Evolutionary conservation across 2,113 vertebrate genomes (phyloP), one percentile per base, ranked within the genome.

Genomic region (Tragelaphus scriptus): DNA sequence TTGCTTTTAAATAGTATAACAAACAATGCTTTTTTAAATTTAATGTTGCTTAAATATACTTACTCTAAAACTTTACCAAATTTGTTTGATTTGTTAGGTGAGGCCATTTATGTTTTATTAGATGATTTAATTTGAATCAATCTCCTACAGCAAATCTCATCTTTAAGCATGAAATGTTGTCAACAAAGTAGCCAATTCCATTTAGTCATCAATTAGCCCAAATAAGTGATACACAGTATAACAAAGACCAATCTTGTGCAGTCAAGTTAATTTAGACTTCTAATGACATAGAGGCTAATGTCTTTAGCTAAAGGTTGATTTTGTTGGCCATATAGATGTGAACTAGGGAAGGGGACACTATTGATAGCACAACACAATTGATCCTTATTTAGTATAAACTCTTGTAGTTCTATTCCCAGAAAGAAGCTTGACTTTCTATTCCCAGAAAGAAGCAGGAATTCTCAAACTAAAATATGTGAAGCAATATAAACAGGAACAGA

Each of bases 381-480:
- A 82, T 94, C 82, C 93, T 88, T 94, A 59, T 53, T 23, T 65
- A 88, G 36, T 51, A 79, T 85, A 91, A 68, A 85, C 63, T 91
- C 88, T 88, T 16, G 1, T 9, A 14, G 16, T 80, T 90, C 79
- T 92, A 85, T 97, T 94, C 86, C 94, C 91, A 96, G 96, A 97
- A 97, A 96, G 86, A 95, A 93, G 9, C 71, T 71, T 82, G 61
- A 79, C 93, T 94, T 80, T 91, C 61, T 92, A 87, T 97, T 94
- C 86, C 94, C 91, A 97, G 96, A 97, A 97, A 96, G 86, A 95
- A 75, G 88, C 94, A 93, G 84, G 56, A 94, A 97, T 97, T 97
- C n/a, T 96, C 58, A 92, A 95, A 88, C 65, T 92, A 90, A 97
- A 97, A 95, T 80, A 91, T 90, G 79, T 17, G 15, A 53, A 95